Percentiles rank a stretch among this genome's conserved stretches.
These are phyloP conservation scores for Dromas ardeola DNA, from an alignment of 2,113 vertebrate species.

Conservation along the genomic window DNA sequence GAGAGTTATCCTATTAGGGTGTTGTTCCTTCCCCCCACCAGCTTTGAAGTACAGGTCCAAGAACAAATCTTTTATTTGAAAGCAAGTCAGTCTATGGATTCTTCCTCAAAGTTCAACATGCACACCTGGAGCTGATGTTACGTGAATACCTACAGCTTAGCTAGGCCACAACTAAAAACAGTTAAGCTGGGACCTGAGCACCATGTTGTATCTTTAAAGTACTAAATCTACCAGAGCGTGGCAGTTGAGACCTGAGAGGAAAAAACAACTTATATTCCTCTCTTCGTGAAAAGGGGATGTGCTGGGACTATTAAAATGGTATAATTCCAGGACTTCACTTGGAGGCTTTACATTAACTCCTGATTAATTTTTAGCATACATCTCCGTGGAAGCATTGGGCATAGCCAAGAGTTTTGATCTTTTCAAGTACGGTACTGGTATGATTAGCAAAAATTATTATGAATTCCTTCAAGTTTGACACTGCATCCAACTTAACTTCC, in stretches of 20 bases:
- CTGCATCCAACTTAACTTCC: not conserved
- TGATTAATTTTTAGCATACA: not conserved
- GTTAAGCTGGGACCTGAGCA: not conserved
- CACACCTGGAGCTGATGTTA: not conserved
- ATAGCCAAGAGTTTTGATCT: not conserved
- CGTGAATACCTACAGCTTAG: not conserved
- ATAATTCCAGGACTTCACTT: not conserved
- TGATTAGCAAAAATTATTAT: not conserved
- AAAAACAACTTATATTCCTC: not conserved
- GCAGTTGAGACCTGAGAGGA: not conserved
- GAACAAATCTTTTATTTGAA: not conserved
- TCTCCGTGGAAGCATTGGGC: not conserved
- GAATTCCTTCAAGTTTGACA: not conserved
- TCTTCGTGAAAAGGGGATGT: not conserved
- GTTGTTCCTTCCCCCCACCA: not conserved
- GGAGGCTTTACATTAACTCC: not conserved
- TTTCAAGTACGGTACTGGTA: not conserved
- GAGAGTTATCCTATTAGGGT: constrained; percentile 33
- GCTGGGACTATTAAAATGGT: not conserved
- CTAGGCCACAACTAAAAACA: not conserved
- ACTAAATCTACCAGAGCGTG: not conserved
- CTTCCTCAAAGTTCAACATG: not conserved
- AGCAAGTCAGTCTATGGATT: not conserved
- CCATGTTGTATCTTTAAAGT: not conserved
- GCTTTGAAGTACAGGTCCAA: not conserved